A percentile compares a stretch with the other conserved stretches of the same genome.
Evolutionary conservation across 2,888 invertebrate species (phyloP).

Genomic region (Scaeva pyrastri): DNA sequence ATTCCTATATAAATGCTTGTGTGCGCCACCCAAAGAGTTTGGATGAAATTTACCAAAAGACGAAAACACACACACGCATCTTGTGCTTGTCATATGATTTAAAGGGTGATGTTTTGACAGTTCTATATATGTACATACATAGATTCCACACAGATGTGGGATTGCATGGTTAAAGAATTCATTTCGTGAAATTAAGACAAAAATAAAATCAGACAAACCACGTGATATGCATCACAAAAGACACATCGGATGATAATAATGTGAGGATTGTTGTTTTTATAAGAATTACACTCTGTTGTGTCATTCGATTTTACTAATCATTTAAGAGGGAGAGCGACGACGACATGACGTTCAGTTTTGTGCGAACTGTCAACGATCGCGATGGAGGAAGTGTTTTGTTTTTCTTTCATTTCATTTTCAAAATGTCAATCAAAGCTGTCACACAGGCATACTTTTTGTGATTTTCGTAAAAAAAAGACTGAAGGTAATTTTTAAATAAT

Average conservation of each 20-base stretch:
- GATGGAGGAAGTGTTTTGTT: slow-evolving; percentile 1
- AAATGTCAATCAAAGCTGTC: slow-evolving; percentile 60
- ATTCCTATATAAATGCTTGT: slow-evolving; percentile 20
- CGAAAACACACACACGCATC: slow-evolving; percentile 16
- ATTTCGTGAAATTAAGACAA: slow-evolving; percentile 42
- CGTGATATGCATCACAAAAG: slow-evolving; percentile 29
- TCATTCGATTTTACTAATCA: slow-evolving; percentile 74
- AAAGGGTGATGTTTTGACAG: slow-evolving; percentile 74
- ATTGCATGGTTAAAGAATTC: neutral
- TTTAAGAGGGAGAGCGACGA: slow-evolving; percentile 26
- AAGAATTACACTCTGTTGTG: slow-evolving; percentile 5
- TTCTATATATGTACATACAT: no score
- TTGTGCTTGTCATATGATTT: slow-evolving; percentile 23
- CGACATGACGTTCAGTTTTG: no score
- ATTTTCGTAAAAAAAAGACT: slow-evolving; percentile 7
- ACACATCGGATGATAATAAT: neutral
- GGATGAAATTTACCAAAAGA: neutral
- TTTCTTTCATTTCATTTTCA: neutral
- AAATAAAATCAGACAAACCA: slow-evolving; percentile 53
- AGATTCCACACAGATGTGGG: slow-evolving; percentile 62
- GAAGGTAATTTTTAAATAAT: neutral
- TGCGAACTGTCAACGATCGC: slow-evolving; percentile 64
- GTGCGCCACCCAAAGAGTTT: slow-evolving; percentile 63
- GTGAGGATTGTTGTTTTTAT: slow-evolving; percentile 23
- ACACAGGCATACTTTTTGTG: slow-evolving; percentile 36